Base-by-base conservation (phyloP, 2,888 invertebrate genomes). In the Zele albiditarsus region DNA sequence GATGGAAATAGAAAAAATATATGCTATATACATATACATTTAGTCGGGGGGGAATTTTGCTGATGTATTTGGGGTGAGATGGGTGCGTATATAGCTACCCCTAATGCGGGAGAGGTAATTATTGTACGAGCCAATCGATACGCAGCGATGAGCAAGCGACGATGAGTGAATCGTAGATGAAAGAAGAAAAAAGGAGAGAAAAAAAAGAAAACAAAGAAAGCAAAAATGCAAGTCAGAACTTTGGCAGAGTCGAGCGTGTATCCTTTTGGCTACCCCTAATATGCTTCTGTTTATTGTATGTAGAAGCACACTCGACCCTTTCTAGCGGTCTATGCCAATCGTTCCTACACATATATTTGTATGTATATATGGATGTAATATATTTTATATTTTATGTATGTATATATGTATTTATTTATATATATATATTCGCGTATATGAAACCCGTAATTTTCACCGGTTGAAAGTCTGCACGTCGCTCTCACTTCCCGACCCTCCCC, bases 91-190 rank as follows among this genome's bases (percentile, higher is more conserved):
- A 80, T 80, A 81, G 81, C 80, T 80, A 81, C 82, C 82, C 86
- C 84, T 88, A 87, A 87, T 88, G 84, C 84, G 82, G 81, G 82
- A 84, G 86, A 84, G 84, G 84, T 87, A 88, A 88, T 88, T 88
- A 88, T 88, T 87, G 83, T 86, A 86, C 85, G 84, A 87, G 84
- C 87, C 85, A 88, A 88, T 88, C 88, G 87, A 88, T 88, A 76
- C 69, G 33, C 62, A 72, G 73, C 74, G 74, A 67, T 67, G 72
- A 75, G 69, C 38, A 63, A 67, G 66, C 71, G 46, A 42, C 83
- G 86, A 85, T 85, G 83, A 84, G 84, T 81, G 83, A 82, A 79
- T 82, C 81, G 77, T 8, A 28, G 78, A 78, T 80, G 76, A 78
- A 81, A 81, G 80, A 79, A 79, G 80, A 80, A 81, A 25, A 23